Conservation (phyloP, 2,888 invertebrate genomes). For the Seladonia tumulorum region DNA sequence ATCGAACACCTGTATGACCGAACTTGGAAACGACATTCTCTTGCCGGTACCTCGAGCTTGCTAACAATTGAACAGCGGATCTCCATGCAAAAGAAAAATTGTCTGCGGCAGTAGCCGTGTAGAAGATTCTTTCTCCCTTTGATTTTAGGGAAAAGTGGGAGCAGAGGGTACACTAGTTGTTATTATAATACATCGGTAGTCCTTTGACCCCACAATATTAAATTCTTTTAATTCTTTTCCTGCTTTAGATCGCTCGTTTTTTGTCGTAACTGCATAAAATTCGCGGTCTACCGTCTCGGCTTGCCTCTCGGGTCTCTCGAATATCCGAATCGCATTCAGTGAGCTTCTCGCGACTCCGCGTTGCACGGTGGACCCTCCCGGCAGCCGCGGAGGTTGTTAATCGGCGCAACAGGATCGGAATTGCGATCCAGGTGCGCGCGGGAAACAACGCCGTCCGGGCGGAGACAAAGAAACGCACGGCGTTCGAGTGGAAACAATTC, state of each 20-base stretch:
- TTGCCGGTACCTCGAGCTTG: not conserved
- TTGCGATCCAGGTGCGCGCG: not conserved
- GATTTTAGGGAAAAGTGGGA: no score
- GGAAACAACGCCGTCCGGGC: not conserved
- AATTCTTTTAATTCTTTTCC: no score
- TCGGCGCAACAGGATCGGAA: not conserved
- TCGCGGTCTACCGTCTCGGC: not conserved
- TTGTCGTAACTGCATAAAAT: no score
- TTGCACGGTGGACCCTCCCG: not conserved
- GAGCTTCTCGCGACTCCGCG: not conserved
- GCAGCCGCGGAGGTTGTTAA: not conserved
- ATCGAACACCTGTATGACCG: not conserved
- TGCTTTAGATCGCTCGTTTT: no score
- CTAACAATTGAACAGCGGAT: no score
- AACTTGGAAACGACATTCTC: not conserved
- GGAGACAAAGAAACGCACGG: constrained; percentile 15
- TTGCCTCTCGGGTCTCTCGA: not conserved
- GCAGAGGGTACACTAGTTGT: no score
- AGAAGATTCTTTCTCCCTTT: no score
- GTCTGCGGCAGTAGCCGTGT: no score
- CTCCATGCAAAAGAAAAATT: no score
- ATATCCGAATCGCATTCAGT: not conserved
- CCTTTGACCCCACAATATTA: no score
- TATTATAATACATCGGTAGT: no score
- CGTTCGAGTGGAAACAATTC: constrained; percentile 23